Percentiles rank a stretch among this genome's conserved stretches.
Evolutionary conservation across 2,113 vertebrate genomes (phyloP).

Genomic region (Pseudonaja textilis): DNA sequence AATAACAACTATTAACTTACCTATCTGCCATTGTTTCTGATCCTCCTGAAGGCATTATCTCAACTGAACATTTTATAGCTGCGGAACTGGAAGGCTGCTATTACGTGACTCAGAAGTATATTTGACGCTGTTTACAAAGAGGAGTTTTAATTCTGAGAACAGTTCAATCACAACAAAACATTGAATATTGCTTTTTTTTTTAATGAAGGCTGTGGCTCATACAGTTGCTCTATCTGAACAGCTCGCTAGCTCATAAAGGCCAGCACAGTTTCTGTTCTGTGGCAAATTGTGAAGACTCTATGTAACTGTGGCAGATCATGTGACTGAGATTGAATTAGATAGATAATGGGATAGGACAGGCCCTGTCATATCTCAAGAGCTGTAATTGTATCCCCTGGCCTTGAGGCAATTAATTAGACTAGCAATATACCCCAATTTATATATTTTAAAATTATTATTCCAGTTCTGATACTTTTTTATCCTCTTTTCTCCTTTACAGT

Average conservation of each 20-base stretch:
- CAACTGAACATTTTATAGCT: not conserved
- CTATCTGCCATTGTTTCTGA: not conserved
- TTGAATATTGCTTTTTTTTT: not conserved
- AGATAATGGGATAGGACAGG: not conserved
- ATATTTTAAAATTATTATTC: not conserved
- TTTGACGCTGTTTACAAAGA: slow-evolving; percentile 67
- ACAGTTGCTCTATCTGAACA: not conserved
- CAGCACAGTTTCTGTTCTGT: not conserved
- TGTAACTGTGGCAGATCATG: not conserved
- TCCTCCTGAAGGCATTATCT: not conserved
- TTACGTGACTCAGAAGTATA: slow-evolving; percentile 62
- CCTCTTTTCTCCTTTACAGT: not conserved
- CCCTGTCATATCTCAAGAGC: not conserved
- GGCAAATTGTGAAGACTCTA: not conserved
- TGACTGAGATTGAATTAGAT: not conserved
- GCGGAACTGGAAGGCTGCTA: slow-evolving; percentile 51
- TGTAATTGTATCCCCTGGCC: not conserved
- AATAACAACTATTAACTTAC: not conserved
- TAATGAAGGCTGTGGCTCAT: not conserved
- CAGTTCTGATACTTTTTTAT: not conserved
- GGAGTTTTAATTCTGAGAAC: slow-evolving; percentile 66
- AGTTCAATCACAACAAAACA: not conserved
- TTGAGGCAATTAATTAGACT: not conserved
- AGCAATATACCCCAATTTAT: not conserved
- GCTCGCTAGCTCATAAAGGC: not conserved